Percentiles rank a stretch among this genome's conserved stretches.
phyloP scores from a whole-genome alignment of 1,140 invertebrate species.

The Drosophila seguyi region DNA sequence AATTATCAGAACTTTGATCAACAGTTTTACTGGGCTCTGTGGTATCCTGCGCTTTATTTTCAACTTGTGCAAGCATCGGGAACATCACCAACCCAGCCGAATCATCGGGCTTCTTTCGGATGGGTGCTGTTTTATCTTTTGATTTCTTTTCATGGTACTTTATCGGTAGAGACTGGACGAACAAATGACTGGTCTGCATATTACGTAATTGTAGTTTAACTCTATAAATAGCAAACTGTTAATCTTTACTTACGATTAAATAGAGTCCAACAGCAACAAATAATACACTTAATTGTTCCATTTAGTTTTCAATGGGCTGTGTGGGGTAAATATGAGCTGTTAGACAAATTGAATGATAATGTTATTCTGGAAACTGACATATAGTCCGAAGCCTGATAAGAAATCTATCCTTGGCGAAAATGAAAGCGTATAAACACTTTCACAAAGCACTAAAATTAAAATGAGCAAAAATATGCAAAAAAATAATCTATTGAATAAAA shows the following conservation, averaged over 20 bases:
- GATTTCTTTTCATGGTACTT: background rate
- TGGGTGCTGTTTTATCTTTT: no score
- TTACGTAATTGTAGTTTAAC: background rate
- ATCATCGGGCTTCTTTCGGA: no score
- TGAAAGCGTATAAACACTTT: no score
- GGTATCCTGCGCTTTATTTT: background rate
- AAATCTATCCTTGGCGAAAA: no score
- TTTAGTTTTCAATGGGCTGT: background rate
- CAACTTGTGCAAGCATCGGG: background rate
- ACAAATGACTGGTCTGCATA: background rate
- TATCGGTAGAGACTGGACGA: background rate
- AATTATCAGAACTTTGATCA: background rate
- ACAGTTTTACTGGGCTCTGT: background rate
- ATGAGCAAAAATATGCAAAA: no score
- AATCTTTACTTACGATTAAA: background rate
- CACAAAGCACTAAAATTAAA: no score
- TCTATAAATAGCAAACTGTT: background rate
- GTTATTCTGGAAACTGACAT: background rate
- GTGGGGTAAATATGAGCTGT: background rate
- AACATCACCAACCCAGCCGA: no score
- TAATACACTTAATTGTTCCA: background rate
- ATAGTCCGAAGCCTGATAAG: background rate
- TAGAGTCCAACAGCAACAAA: background rate
- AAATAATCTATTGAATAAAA: no score
- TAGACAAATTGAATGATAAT: background rate